Evolutionary conservation across 2,888 invertebrate species (phyloP).

Genomic region (Lasius fuliginosus): DNA sequence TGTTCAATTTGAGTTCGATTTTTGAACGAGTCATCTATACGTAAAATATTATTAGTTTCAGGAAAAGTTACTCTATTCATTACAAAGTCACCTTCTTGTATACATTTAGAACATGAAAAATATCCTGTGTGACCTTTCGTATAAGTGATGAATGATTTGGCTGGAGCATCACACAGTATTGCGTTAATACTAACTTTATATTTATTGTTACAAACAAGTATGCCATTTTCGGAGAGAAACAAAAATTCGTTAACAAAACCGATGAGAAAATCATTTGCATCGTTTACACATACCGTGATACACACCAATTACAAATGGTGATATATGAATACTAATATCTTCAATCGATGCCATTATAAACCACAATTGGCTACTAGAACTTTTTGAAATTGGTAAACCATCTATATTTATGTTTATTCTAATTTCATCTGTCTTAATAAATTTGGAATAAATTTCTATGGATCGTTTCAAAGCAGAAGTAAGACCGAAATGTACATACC

Average conservation of each 20-base stretch:
- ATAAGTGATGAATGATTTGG: too few species aligned
- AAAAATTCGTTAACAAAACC: neutral
- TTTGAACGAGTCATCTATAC: neutral
- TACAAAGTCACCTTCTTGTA: neutral
- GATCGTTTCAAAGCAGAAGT: neutral
- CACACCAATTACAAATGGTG: neutral
- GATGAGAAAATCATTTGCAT: neutral
- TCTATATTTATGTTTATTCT: slow-evolving; percentile 4
- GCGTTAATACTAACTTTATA: too few species aligned
- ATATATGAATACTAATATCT: neutral
- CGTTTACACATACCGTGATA: neutral
- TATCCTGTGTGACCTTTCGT: too few species aligned
- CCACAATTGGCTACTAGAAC: slow-evolving; percentile 6
- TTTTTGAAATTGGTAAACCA: neutral
- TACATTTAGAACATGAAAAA: neutral
- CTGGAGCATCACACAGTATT: too few species aligned
- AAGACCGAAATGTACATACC: slow-evolving; percentile 10
- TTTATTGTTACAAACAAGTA: too few species aligned
- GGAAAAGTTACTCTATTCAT: neutral
- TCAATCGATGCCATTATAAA: neutral
- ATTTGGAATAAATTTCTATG: neutral
- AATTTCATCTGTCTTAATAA: slow-evolving; percentile 10
- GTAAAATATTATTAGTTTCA: neutral
- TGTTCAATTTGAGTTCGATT: neutral
- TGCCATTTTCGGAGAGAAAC: too few species aligned